Evolutionary conservation across 1,140 invertebrate genomes (phyloP), one percentile per base, ranked within the genome.

Genomic region (Whitmania pigra): DNA sequence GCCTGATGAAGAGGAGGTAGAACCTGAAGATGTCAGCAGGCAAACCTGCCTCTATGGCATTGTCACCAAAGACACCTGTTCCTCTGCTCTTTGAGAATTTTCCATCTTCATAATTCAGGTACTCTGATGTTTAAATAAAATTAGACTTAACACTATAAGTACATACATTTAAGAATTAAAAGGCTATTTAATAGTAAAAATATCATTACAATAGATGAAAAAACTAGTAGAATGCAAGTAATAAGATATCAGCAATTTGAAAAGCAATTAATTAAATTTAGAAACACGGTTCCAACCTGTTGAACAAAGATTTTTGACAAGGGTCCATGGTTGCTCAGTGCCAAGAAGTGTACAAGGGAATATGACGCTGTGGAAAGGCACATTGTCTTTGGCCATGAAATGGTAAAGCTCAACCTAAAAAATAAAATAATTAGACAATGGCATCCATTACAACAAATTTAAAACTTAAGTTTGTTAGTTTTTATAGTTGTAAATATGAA

Each of bases 301-400:
- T 20, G 95, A 93, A 84, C 91, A 90, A 66, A 99, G 86, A 82
- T 96, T 88, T 53, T 88, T 89, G 0, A 97, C 91, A 18, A 93
- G 81, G 0, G 88, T 88, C 80, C 91, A 91, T 15, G 88, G 87
- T 76, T 91, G 86, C 76, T 90, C 86, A 55, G 90, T 87, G 29
- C 92, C 94, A 55, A 98, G 79, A 15, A 93, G 82, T 0, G 88
- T 88, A n/a, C 90, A 89, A 13, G 97, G 97, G 82, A 99, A 99
- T 83, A 99, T 91, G 25, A 99, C 90, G 20, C 88, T 87, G 84
- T 99, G 97, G 84, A 99, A 99, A 17, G 95, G 94, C 31, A 99
- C 97, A 84, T 99, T 99, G 83, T 99, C 97, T 83, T 99, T 99
- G 0, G 93, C 96, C 89, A 99, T 95, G 80, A 99, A 99, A 78